Percentiles rank a stretch among this genome's conserved stretches.
These are phyloP conservation scores for Acropternis orthonyx DNA, from an alignment of 2,797 vertebrate species.

Conservation along the genomic window DNA sequence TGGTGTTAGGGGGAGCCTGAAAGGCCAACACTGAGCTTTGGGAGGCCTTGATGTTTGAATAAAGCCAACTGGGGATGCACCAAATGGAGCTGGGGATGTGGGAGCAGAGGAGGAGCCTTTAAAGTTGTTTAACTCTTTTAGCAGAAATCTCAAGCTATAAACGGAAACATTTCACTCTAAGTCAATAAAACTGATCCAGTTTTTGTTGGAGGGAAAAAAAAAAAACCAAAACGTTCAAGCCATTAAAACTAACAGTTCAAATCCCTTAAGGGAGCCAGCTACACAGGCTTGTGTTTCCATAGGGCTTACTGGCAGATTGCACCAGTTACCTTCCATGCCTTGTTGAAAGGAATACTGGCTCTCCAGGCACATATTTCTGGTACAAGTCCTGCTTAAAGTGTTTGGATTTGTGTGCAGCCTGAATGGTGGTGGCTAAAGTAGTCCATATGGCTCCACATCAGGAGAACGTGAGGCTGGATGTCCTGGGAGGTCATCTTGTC, in stretches of 20 bases:
- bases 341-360: background rate
- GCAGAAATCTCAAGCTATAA: constrained; percentile 36
- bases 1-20: background rate
- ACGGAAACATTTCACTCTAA: constrained; percentile 21
- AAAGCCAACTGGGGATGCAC: background rate
- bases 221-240: background rate
- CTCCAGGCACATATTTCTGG: background rate
- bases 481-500: background rate
- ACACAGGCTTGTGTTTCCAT: background rate
- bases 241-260: constrained; percentile 34
- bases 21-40: background rate
- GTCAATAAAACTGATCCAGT: constrained; percentile 51
- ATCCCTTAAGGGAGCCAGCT: constrained; percentile 10
- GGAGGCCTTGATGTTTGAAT: background rate
- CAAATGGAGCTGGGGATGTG: background rate
- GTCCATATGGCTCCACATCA: background rate
- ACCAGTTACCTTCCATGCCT: background rate
- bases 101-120: background rate
- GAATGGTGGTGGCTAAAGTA: background rate
- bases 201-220: background rate
- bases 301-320: background rate
- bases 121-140: constrained; percentile 34
- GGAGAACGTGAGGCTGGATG: background rate
- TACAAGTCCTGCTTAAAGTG: background rate
- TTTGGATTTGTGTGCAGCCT: background rate